Base-by-base conservation (phyloP, 2,113 vertebrate genomes). In the Oreochromis aureus region DNA sequence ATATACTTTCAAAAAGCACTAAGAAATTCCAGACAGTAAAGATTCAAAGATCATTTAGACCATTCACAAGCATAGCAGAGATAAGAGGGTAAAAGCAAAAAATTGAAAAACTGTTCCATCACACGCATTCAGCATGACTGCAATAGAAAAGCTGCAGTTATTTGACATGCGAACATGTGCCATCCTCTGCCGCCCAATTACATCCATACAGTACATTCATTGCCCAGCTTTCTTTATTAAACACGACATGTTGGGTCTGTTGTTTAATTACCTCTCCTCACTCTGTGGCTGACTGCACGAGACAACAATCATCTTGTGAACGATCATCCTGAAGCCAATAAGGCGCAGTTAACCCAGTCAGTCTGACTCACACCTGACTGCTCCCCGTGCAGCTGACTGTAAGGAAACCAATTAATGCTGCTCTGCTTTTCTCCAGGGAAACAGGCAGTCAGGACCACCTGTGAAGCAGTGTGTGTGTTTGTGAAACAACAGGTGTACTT, bases 401-500 rank as follows among this genome's bases (percentile, higher is more conserved):
- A 93, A 89, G 91, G 82, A 86, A 92, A 88, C 79, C 82, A 86
- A 91, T 92, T 85, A 91, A 92, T 88, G 80, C 48, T 48, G 58
- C 78, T 19, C 80, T 16, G 61, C 18, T 19, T 16, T 79, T 89
- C 88, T 88, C 87, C 24, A 34, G 86, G 87, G 91, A 89, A 71
- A 88, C 4, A 19, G 51, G 56, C 83, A 69, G 69, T 83, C 80
- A 80, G n/a, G 80, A 82, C 85, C 90, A 93, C 88, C 86, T 93
- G 93, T 88, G 85, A 82, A 48, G 76, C 22, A 16, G n/a, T 56
- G 76, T 87, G 63, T 87, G 41, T 81, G 54, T 86, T 48, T 83
- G 66, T 36, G 81, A 85, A 61, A 30, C 30, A 87, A 86, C 88
- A 93, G 84, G 91, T 93, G 87, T 89, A 84, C 55, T 80, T 86